These are phyloP conservation scores for Drosophila nasuta DNA, from an alignment of 1,140 invertebrate genomes.

Conservation along the genomic window DNA sequence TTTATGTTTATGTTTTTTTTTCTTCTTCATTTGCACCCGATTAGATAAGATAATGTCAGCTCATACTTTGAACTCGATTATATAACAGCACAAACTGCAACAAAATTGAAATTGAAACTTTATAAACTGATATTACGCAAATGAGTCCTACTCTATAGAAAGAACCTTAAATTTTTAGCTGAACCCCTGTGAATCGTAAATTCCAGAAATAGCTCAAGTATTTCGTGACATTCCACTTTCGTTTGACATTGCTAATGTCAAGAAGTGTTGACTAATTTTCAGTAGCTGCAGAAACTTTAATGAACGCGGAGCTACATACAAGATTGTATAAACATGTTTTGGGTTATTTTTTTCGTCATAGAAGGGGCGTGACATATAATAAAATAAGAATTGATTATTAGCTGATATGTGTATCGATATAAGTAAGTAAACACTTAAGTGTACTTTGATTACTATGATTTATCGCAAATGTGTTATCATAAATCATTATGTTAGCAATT, in stretches of 20 bases:
- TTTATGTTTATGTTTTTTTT: slow-evolving; percentile 63
- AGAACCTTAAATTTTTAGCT: background rate
- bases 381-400: too few species aligned
- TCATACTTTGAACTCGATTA: slow-evolving; percentile 34
- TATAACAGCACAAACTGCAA: slow-evolving; percentile 18
- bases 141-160: background rate
- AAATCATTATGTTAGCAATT: too few species aligned
- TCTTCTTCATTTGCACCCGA: background rate
- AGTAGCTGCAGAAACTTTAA: background rate
- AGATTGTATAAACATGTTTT: too few species aligned
- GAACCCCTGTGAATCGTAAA: background rate
- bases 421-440: too few species aligned
- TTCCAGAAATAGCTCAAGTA: slow-evolving; percentile 1
- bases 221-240: background rate
- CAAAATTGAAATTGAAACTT: background rate
- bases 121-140: background rate
- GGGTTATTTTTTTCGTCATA: too few species aligned
- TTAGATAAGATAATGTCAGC: slow-evolving; percentile 29
- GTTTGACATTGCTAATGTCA: slow-evolving; percentile 9
- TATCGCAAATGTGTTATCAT: too few species aligned
- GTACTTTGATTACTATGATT: too few species aligned
- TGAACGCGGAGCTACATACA: too few species aligned
- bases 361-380: too few species aligned
- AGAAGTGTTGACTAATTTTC: background rate
- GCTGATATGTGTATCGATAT: too few species aligned